These are phyloP conservation scores for Parus major DNA, from an alignment of 2,113 vertebrate genomes.

Conservation along the genomic window DNA sequence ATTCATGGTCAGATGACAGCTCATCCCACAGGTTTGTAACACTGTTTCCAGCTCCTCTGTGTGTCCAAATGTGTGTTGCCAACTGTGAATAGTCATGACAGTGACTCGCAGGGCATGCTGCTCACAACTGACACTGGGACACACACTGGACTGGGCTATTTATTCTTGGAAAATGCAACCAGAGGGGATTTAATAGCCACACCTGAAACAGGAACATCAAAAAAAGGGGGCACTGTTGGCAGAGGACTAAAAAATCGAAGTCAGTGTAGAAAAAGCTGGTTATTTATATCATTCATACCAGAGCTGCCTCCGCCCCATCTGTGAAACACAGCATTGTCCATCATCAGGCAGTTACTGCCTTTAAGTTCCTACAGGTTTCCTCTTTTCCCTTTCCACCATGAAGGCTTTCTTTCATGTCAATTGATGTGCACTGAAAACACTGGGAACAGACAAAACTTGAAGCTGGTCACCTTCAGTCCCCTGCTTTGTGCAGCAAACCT, in stretches of 20 bases:
- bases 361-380: background rate
- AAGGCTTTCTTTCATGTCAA: background rate
- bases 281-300: background rate
- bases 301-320: background rate
- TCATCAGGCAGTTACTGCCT: background rate
- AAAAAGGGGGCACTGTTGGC: background rate
- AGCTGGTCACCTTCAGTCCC: background rate
- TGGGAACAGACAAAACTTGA: background rate
- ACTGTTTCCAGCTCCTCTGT: background rate
- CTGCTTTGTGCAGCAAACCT: background rate
- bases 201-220: background rate
- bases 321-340: background rate
- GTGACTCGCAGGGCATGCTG: accelerated
- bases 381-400: background rate
- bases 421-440: background rate
- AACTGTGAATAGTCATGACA: background rate
- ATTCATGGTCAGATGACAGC: background rate
- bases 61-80: background rate
- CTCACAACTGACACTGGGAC: background rate
- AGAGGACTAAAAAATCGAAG: background rate
- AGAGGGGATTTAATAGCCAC: background rate
- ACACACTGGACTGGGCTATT: background rate
- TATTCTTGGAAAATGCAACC: background rate
- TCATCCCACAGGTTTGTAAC: background rate
- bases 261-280: background rate